Conservation (phyloP, 2,888 invertebrate genomes). For the Mechanitis messenoides region DNA sequence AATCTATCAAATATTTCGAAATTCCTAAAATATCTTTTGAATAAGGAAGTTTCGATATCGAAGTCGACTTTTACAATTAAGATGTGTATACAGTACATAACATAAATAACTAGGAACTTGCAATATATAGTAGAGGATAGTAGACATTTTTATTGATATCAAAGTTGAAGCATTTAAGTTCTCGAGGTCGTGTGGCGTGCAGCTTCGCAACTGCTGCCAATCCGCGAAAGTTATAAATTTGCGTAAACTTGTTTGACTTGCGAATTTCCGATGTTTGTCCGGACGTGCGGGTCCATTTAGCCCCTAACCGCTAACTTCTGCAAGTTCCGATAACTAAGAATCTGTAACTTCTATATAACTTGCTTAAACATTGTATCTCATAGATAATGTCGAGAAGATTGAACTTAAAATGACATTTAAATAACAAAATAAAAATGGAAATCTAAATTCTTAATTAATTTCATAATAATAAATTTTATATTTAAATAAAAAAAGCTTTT, state of each 20-base stretch:
- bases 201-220: conserved; percentile 24
- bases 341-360: conserved; percentile 22
- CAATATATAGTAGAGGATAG: not conserved
- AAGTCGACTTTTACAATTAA: no score
- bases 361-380: conserved; percentile 5
- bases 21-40: no score
- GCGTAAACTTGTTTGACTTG: conserved; percentile 72
- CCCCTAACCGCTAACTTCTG: conserved; percentile 61
- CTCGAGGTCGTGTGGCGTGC: conserved; percentile 9
- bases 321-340: conserved; percentile 26
- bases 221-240: conserved; percentile 70
- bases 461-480: not conserved
- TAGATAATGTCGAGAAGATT: not conserved
- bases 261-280: conserved; percentile 69
- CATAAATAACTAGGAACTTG: no score
- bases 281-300: conserved; percentile 72
- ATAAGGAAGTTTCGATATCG: no score
- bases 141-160: conserved; percentile 1
- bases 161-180: conserved; percentile 11
- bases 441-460: not conserved
- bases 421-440: not conserved
- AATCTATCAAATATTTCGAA: no score
- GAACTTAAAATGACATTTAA: not conserved
- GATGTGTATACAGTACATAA: no score
- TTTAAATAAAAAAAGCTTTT: not conserved